These are phyloP conservation scores for Theretra japonica DNA, from an alignment of 2,888 invertebrate species.

Conservation along the genomic window DNA sequence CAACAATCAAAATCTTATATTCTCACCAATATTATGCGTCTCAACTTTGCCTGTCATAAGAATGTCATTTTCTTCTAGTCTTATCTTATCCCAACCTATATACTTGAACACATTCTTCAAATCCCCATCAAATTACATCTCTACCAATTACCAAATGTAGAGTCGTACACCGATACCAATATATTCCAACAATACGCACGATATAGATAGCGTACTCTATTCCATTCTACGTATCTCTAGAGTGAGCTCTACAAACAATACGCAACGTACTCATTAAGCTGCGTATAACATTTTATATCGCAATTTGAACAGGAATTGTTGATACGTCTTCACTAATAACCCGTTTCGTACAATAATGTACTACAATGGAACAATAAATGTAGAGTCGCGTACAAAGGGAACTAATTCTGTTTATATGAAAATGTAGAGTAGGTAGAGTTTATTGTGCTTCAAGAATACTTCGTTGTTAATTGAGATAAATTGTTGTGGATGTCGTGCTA, in stretches of 20 bases:
- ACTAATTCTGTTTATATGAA: neutral
- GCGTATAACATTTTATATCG: constrained; percentile 10
- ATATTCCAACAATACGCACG: neutral
- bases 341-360: constrained; percentile 10
- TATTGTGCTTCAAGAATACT: constrained; percentile 6
- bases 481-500: no score
- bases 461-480: neutral
- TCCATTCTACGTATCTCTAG: neutral
- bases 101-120: neutral
- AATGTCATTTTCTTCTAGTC: no score
- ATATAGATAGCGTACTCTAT: neutral
- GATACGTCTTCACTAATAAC: constrained; percentile 22
- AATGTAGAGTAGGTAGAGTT: neutral
- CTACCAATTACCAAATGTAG: neutral
- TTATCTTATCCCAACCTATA: no score
- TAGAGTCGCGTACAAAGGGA: constrained; percentile 16
- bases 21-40: no score
- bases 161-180: neutral
- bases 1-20: no score
- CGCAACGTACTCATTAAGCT: neutral
- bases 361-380: constrained; percentile 19
- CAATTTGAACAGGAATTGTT: constrained; percentile 19
- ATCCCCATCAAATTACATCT: neutral
- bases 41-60: no score
- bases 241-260: constrained; percentile 3